These are phyloP conservation scores for Metaphire vulgaris DNA, from an alignment of 1,140 invertebrate genomes.

Conservation along the genomic window DNA sequence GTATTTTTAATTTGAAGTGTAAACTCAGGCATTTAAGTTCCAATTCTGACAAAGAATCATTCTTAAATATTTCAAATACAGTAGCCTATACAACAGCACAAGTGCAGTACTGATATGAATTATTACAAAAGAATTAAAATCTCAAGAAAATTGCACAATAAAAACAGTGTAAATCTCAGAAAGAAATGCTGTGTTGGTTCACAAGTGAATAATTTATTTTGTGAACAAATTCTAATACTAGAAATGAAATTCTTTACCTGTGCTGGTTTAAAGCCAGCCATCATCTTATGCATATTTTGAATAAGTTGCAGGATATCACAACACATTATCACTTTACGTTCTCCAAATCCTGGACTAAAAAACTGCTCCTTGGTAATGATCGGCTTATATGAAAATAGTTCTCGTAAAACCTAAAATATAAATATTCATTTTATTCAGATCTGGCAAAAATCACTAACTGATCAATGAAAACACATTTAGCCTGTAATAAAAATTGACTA, in stretches of 20 bases:
- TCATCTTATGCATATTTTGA: slow-evolving; percentile 25
- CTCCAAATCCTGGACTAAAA: slow-evolving; percentile 36
- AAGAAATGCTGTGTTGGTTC: neutral
- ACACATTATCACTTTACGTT: slow-evolving; percentile 41
- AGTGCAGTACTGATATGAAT: neutral
- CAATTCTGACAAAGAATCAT: too few relatives aligned
- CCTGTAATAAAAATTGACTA: too few relatives aligned
- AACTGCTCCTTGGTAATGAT: slow-evolving; percentile 39
- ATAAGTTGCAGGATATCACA: slow-evolving; percentile 35
- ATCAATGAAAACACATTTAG: neutral
- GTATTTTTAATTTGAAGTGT: too few relatives aligned
- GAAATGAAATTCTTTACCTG: neutral
- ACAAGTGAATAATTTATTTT: neutral
- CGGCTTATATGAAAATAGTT: slow-evolving; percentile 40
- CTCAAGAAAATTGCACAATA: neutral
- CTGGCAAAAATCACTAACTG: neutral
- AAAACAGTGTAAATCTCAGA: neutral
- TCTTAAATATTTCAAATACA: too few relatives aligned
- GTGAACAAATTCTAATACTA: neutral
- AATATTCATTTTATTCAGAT: neutral
- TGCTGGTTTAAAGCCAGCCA: neutral
- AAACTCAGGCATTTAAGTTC: too few relatives aligned
- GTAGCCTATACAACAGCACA: neutral
- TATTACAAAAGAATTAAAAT: neutral
- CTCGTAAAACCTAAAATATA: slow-evolving; percentile 35